Evolutionary conservation across 2,797 vertebrate genomes (phyloP), one percentile per base, ranked within the genome.

Genomic region (Macropodus opercularis): DNA sequence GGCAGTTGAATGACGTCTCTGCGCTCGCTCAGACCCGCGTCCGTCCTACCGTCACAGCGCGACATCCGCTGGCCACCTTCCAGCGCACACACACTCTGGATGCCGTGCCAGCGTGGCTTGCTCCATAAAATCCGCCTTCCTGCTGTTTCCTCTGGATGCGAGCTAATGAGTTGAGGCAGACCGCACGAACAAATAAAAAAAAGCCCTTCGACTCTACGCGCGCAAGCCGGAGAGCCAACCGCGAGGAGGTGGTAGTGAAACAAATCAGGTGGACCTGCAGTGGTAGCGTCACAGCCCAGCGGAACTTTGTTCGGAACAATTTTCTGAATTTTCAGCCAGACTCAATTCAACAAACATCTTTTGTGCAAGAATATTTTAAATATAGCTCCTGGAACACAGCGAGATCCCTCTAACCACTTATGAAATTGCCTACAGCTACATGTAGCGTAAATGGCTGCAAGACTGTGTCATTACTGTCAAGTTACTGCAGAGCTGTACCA

Each of bases 171-270:
- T 70, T 1, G 41, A 70, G 54, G 58, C 49, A 53, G 63, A 72
- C 76, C 74, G 58, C 60, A 70, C n/a, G n/a, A n/a, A n/a, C 63
- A 75, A 77, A 81, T 74, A 80, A 78, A 82, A 70, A 62, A 76
- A 74, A 75, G 53, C 39, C 50, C 49, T 85, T 77, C 73, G 34
- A 66, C 67, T 56, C 5, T 48, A 13, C 55, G n/a, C 27, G 51
- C 26, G 21, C 67, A 43, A 63, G n/a, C 44, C 21, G 44, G 57
- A 61, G 55, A 78, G 63, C 39, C 64, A 40, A 34, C 39, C 51
- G 13, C 34, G 8, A 68, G 52, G 57, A 35, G 56, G 43, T 43
- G 48, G 78, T 64, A 74, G 68, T 68, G n/a, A n/a, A n/a, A n/a
- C 36, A 67, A 44, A 53, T 42, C 22, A 46, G 31, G 13, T 50